Percentiles rank a stretch among this genome's conserved stretches.
Evolutionary conservation across 2,797 vertebrate genomes (phyloP).

Genomic region (Pseudotriccus pelzelni): DNA sequence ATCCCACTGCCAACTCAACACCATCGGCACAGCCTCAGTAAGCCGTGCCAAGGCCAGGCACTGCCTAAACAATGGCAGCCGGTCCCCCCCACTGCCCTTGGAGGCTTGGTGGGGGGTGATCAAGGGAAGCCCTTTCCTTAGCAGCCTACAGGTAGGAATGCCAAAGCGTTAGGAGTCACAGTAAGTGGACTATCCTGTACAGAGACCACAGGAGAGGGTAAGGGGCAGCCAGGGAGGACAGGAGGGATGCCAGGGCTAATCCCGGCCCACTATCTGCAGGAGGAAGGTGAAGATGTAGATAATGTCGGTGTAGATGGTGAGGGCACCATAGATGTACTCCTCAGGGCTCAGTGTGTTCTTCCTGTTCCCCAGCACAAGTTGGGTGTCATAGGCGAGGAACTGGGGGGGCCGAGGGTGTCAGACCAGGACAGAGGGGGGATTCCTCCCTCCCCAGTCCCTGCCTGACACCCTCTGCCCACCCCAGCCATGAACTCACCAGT

Average conservation of each 20-base stretch:
- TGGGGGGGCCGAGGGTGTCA: constrained; percentile 45
- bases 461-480: neutral
- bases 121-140: neutral
- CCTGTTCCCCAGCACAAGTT: constrained; percentile 92
- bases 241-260: neutral
- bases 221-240: neutral
- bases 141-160: neutral
- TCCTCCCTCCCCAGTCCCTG: neutral
- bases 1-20: neutral
- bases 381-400: constrained; percentile 95
- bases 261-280: constrained; percentile 85
- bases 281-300: constrained; percentile 93
- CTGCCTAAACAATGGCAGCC: neutral
- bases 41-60: accelerated
- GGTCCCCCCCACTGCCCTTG: neutral
- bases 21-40: neutral
- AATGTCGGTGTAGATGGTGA: constrained; percentile 92
- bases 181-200: neutral
- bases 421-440: neutral
- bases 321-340: constrained; percentile 90
- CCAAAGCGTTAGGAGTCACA: neutral
- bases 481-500: constrained; percentile 83
- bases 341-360: constrained; percentile 89
- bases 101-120: neutral
- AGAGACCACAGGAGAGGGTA: neutral